phyloP scores from a whole-genome alignment of 2,113 vertebrate species.

The Notothenia coriiceps region DNA sequence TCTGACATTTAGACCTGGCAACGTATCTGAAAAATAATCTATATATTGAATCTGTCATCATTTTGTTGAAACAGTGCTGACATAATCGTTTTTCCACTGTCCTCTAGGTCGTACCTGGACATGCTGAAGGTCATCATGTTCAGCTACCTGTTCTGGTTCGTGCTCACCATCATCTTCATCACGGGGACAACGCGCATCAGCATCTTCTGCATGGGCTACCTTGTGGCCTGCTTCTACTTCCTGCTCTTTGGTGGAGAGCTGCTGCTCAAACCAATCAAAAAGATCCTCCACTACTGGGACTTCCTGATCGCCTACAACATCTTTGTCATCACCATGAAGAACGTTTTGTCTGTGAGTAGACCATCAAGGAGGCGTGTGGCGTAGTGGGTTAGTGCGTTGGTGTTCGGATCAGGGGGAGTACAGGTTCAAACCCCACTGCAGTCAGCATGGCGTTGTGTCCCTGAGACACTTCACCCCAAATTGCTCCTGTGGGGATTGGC shows the following conservation, averaged over 20 bases:
- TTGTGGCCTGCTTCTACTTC: slow-evolving; percentile 99
- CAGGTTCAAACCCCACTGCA: too few species aligned
- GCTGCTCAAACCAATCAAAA: slow-evolving; percentile 95
- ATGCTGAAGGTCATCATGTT: slow-evolving; percentile 98
- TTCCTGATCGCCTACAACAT: slow-evolving; percentile 98
- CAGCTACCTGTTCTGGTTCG: slow-evolving; percentile 99
- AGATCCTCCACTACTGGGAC: slow-evolving; percentile 97
- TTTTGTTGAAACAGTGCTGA: background rate
- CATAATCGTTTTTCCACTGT: background rate
- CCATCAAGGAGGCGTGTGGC: background rate
- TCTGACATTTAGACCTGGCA: background rate
- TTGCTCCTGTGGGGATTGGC: too few species aligned
- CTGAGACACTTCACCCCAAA: too few species aligned
- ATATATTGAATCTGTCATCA: background rate
- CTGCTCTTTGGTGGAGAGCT: slow-evolving; percentile 96
- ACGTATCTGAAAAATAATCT: background rate
- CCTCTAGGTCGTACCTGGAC: slow-evolving; percentile 93
- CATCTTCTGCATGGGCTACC: slow-evolving; percentile 98
- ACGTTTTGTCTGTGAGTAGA: slow-evolving; percentile 91
- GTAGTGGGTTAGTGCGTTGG: too few species aligned
- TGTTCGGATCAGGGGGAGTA: too few species aligned
- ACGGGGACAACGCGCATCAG: slow-evolving; percentile 98
- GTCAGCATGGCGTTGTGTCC: too few species aligned
- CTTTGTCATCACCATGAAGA: slow-evolving; percentile 99
- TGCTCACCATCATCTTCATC: slow-evolving; percentile 98